Conservation (phyloP, 2,888 invertebrate species). For the Galeopsomyia nigrocyanea region DNA sequence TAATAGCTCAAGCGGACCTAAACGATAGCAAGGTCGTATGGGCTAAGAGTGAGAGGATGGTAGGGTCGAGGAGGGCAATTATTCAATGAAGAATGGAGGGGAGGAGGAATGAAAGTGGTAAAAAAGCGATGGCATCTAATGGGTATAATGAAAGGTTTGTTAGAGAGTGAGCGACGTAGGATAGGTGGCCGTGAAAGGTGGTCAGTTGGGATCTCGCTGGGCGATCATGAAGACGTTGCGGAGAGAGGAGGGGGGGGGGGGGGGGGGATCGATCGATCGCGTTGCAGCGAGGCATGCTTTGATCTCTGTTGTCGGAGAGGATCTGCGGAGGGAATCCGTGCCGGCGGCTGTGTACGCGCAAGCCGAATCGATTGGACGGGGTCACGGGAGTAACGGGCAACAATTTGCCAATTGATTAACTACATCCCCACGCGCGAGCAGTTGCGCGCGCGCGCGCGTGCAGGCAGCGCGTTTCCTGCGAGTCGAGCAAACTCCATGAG, state of each 20-base stretch:
- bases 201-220: background rate
- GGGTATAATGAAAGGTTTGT: too few relatives aligned
- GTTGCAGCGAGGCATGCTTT: too few relatives aligned
- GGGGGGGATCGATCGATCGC: background rate
- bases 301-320: too few relatives aligned
- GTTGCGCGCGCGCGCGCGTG: background rate
- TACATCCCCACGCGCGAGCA: conserved; percentile 38
- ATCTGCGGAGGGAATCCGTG: too few relatives aligned
- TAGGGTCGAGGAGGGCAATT: too few relatives aligned
- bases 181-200: background rate
- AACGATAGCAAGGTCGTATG: too few relatives aligned
- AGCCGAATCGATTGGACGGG: conserved; percentile 56
- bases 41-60: too few relatives aligned
- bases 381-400: conserved; percentile 57
- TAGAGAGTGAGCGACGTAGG: conserved; percentile 1
- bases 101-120: too few relatives aligned
- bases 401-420: conserved; percentile 62
- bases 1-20: too few relatives aligned
- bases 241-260: background rate
- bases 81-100: too few relatives aligned
- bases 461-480: conserved; percentile 27
- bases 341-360: conserved; percentile 29
- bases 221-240: background rate
- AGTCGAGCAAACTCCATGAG: too few relatives aligned
- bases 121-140: too few relatives aligned